These are phyloP conservation scores for Penaeus chinensis DNA, from an alignment of 1,140 invertebrate genomes.

Conservation along the genomic window DNA sequence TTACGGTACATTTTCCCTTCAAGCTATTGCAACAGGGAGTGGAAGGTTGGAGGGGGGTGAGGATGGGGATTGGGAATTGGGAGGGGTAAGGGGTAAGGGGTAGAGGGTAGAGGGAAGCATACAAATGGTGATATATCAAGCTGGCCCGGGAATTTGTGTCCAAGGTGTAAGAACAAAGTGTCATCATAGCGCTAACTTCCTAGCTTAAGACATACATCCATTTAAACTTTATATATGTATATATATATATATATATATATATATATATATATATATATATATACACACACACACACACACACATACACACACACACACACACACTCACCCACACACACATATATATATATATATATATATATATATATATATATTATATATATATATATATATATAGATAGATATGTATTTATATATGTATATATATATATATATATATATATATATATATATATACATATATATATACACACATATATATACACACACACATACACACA, in stretches of 20 bases:
- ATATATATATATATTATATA: neutral
- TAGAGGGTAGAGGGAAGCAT: no score
- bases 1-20: no score
- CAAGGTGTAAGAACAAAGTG: no score
- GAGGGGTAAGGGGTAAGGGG: no score
- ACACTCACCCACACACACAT: no score
- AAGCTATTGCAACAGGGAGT: no score
- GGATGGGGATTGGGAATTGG: no score
- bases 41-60: no score
- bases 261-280: conserved; percentile 24
- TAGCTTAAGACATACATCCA: neutral
- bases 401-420: neutral
- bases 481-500: neutral
- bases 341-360: neutral
- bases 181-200: no score
- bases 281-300: neutral
- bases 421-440: conserved; percentile 19
- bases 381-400: neutral
- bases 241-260: conserved; percentile 21
- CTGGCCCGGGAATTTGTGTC: no score
- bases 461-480: neutral
- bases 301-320: neutral
- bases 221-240: neutral
- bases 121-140: no score
- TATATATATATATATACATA: neutral